These are phyloP conservation scores for Orchestia grillus DNA, from an alignment of 1,140 invertebrate genomes.

Conservation along the genomic window DNA sequence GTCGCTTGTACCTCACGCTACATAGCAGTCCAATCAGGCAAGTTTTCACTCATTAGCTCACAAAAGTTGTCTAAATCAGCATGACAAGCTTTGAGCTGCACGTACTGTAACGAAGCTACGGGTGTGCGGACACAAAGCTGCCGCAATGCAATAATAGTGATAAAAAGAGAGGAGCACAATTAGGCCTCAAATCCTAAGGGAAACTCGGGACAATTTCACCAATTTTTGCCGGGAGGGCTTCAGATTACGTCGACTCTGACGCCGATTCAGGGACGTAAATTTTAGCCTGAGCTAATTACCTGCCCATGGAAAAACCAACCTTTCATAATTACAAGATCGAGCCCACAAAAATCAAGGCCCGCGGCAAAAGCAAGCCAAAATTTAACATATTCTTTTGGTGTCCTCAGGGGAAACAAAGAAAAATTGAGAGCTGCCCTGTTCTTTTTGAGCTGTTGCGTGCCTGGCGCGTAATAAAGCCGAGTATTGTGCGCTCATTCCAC, in stretches of 20 bases:
- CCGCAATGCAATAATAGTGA: background rate
- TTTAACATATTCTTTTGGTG: background rate
- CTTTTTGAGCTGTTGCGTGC: slow-evolving; percentile 20
- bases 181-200: background rate
- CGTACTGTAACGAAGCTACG: background rate
- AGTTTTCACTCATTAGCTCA: background rate
- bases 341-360: background rate
- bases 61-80: background rate
- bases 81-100: background rate
- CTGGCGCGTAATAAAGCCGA: slow-evolving; percentile 26
- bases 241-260: slow-evolving; percentile 15
- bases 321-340: slow-evolving; percentile 39
- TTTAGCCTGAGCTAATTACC: slow-evolving; percentile 2
- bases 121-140: background rate
- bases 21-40: background rate
- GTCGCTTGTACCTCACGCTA: background rate
- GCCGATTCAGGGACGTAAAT: background rate
- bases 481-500: background rate
- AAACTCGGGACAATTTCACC: slow-evolving; percentile 10
- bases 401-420: background rate
- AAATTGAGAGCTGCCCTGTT: slow-evolving; percentile 3
- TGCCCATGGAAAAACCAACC: background rate
- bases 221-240: background rate
- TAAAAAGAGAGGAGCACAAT: background rate
- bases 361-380: background rate